phyloP scores from a whole-genome alignment of 2,888 invertebrate genomes.

The Mystacides longicornis region DNA sequence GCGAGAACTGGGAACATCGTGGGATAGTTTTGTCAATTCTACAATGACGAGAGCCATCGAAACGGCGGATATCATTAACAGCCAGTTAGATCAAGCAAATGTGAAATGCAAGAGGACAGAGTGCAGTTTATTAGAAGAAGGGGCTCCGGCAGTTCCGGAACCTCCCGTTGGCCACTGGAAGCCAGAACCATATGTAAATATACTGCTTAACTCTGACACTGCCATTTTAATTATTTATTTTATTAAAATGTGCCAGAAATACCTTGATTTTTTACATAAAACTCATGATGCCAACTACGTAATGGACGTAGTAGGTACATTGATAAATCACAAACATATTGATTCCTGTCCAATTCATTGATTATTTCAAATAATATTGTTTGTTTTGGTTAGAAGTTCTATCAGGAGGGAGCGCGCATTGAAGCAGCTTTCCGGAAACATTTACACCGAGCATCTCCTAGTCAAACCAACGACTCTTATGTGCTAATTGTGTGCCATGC shows the following conservation, averaged over 20 bases:
- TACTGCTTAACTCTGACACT: no score
- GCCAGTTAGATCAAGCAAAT: conserved; percentile 54
- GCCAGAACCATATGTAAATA: conserved; percentile 67
- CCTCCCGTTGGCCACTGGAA: conserved; percentile 85
- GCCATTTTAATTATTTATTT: no score
- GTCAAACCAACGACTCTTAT: conserved; percentile 74
- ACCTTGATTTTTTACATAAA: no score
- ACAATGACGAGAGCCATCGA: conserved; percentile 92
- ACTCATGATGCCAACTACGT: no score
- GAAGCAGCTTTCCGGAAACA: conserved; percentile 93
- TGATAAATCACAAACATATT: no score
- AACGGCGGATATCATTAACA: conserved; percentile 77
- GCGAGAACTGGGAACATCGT: conserved; percentile 68
- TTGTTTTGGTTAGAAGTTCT: conserved; percentile 66
- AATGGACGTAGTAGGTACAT: no score
- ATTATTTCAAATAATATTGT: no score
- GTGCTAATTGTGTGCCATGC: conserved; percentile 95
- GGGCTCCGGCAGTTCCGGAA: conserved; percentile 91
- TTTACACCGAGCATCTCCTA: conserved; percentile 80
- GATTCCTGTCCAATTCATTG: no score
- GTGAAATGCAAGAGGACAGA: conserved; percentile 34
- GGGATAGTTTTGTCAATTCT: conserved; percentile 73
- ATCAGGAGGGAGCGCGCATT: conserved; percentile 85
- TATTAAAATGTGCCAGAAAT: no score
- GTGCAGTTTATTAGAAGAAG: conserved; percentile 79